Evolutionary conservation across 2,113 vertebrate genomes (phyloP), one percentile per base, ranked within the genome.

Genomic region (Syngnathus scovelli): DNA sequence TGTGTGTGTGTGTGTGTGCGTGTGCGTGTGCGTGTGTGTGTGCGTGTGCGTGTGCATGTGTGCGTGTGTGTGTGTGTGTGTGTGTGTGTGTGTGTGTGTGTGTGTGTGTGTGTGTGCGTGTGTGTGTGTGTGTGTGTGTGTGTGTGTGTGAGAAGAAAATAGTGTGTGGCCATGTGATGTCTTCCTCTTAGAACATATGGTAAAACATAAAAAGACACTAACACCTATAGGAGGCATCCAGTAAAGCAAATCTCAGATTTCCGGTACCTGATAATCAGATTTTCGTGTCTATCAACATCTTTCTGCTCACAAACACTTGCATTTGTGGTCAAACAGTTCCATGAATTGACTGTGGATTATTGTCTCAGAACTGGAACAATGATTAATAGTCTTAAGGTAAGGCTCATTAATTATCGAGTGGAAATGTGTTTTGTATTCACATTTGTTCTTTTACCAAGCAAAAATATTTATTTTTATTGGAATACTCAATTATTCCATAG

Each of bases 1-100:
- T 65, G 52, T 61, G 68, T 23, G 15, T 21, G 18, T 2, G 16
- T 60, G 66, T 51, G 44, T 21, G 7, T 64, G 27, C 37, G 62
- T 49, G 44, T 19, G 62, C 19, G 44, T 12, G 43, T 66, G 70
- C 56, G 52, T 67, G 68, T 33, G 11, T 12, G 15, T 1, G 6
- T 67, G 66, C 65, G 68, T 38, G 11, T 19, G 15, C 1, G 7
- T 59, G 43, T 65, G 70, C n/a, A n/a, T 66, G 70, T 61, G 52
- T 67, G 68, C 33, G 11, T 12, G 15, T 1, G 6, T 67, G 66
- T 67, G 68, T 38, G 11, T 19, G 15, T 3, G 7, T 59, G 43
- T 65, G 70, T 62, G 63, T 66, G 70, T 61, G 43, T 61, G 67
- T 66, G 67, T 65, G 52, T 61, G 68, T 23, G 15, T 21, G 18